Evolutionary conservation across 1,140 invertebrate genomes (phyloP).

Genomic region (Nephotettix cincticeps): DNA sequence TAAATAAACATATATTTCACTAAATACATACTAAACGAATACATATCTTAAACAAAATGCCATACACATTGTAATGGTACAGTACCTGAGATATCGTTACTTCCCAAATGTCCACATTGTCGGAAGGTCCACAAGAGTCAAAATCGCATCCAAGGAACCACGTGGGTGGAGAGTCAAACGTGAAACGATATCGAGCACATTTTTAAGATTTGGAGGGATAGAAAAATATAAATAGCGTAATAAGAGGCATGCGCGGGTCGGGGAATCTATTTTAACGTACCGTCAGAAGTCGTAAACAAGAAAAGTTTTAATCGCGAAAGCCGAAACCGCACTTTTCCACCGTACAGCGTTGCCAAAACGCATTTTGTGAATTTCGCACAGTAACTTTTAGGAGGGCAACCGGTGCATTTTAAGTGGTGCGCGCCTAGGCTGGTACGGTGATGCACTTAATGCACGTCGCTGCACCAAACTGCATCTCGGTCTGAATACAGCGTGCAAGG

Average conservation of each 20-base stretch:
- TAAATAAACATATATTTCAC: too few relatives aligned
- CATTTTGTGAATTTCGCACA: constrained; percentile 15
- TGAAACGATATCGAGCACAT: constrained; percentile 7
- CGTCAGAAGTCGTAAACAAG: background rate
- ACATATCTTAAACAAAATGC: too few relatives aligned
- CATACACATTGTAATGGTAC: too few relatives aligned
- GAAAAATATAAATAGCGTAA: constrained; percentile 21
- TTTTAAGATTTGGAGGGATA: constrained; percentile 6
- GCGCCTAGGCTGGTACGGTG: constrained; percentile 10
- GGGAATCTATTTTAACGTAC: constrained; percentile 23
- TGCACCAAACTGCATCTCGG: constrained; percentile 30
- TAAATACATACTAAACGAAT: too few relatives aligned
- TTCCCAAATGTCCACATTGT: background rate
- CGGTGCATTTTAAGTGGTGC: constrained; percentile 14
- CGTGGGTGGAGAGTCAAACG: background rate
- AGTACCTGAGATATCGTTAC: too few relatives aligned
- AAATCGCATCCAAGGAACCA: background rate
- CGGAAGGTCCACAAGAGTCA: background rate
- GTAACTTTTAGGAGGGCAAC: background rate
- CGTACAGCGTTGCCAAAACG: constrained; percentile 4
- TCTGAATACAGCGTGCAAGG: constrained; percentile 25
- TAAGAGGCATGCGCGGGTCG: background rate
- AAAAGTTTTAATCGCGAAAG: background rate
- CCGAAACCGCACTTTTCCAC: constrained; percentile 13
- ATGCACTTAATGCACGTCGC: constrained; percentile 33